Evolutionary conservation across 2,113 vertebrate species (phyloP).

Genomic region (Carassius gibelio): DNA sequence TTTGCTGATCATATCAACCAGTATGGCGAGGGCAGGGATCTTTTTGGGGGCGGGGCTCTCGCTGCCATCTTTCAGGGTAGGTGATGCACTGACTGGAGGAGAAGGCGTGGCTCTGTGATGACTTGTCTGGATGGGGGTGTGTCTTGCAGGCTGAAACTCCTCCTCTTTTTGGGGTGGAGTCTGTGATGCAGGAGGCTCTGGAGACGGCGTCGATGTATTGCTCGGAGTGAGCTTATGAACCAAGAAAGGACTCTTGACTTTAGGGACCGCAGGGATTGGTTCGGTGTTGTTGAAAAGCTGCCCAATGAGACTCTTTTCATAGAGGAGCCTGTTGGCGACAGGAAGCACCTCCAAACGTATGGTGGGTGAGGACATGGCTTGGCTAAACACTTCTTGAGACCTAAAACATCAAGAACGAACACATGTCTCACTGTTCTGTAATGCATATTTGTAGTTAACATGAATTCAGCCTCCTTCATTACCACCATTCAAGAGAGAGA

Average conservation of each 20-base stretch:
- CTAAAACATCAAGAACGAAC: conserved; percentile 64
- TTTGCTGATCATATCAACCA: conserved; percentile 78
- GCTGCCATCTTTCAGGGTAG: conserved; percentile 65
- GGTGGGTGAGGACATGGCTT: conserved; percentile 80
- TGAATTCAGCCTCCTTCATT: conserved; percentile 11
- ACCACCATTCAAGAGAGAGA: background rate
- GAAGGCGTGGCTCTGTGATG: conserved; percentile 35
- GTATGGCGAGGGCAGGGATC: conserved; percentile 67
- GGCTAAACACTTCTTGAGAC: conserved; percentile 90
- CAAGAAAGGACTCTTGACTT: conserved; percentile 72
- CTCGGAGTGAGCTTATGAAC: conserved; percentile 44
- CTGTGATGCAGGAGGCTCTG: conserved; percentile 33
- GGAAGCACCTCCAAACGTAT: conserved; percentile 83
- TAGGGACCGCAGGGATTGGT: conserved; percentile 67
- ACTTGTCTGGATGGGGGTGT: background rate
- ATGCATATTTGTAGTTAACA: background rate
- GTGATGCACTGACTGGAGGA: conserved; percentile 35
- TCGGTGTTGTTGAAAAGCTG: conserved; percentile 73
- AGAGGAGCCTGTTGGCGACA: conserved; percentile 77
- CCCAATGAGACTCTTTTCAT: conserved; percentile 90
- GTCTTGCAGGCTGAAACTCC: conserved; percentile 27
- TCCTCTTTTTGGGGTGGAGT: background rate
- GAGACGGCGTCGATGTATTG: conserved; percentile 51
- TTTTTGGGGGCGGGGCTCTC: conserved; percentile 67
- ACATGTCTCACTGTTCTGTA: background rate